Percentiles rank a stretch among this genome's conserved stretches.
phyloP scores from a whole-genome alignment of 2,797 vertebrate genomes.

The Chloroceryle amazona region DNA sequence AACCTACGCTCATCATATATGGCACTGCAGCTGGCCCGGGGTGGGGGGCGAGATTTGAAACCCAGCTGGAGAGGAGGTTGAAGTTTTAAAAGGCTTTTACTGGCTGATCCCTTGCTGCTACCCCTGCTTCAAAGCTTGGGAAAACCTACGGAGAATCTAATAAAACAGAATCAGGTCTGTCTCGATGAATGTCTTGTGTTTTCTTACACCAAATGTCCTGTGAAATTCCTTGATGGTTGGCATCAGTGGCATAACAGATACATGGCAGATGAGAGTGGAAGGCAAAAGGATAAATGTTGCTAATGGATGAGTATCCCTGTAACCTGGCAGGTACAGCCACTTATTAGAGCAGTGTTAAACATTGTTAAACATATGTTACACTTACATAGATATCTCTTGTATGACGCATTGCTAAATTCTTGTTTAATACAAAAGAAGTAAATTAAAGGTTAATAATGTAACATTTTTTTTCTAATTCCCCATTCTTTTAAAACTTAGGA shows the following conservation, averaged over 20 bases:
- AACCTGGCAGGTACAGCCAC: background rate
- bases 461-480: background rate
- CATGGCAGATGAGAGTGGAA: background rate
- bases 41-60: background rate
- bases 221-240: conserved; percentile 41
- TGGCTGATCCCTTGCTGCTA: conserved; percentile 40
- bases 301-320: background rate
- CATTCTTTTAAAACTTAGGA: background rate
- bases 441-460: background rate
- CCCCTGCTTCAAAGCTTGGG: conserved; percentile 42
- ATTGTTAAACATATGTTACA: background rate
- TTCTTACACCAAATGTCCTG: conserved; percentile 22
- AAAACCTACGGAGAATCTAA: conserved; percentile 23
- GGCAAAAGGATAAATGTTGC: background rate
- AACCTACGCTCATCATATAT: background rate
- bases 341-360: background rate
- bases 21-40: background rate
- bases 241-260: background rate
- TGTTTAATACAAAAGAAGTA: background rate
- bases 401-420: background rate
- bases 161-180: conserved; percentile 38
- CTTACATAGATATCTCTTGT: background rate
- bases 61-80: conserved; percentile 1
- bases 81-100: conserved; percentile 59
- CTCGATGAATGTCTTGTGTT: background rate